Evolutionary conservation across 1,140 invertebrate species (phyloP), one percentile per base, ranked within the genome.

Genomic region (Laupala kohalensis): DNA sequence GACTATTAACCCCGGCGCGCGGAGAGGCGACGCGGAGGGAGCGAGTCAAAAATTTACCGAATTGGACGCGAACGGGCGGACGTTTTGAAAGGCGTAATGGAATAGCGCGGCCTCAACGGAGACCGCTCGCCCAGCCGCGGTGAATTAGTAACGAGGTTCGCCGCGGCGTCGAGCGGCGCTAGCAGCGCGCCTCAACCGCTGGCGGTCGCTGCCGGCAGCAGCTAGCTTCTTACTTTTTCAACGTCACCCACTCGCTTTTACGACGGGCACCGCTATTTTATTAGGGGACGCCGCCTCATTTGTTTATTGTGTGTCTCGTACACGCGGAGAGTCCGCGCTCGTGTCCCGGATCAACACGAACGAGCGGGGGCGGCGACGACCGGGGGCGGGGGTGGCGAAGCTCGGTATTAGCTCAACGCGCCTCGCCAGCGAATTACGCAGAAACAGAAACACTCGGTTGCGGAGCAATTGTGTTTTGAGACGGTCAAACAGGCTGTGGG

Each of bases 31-130:
- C 3, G 25, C 13, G 23, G 67, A 37, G 28, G 29, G 29, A 68
- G n/a, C 67, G 67, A 28, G 67, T 68, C 67, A 68, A 68, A 68
- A 68, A 68, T 68, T 68, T 68, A 68, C 67, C 15, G 67, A 68
- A 68, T 29, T 68, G 67, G 29, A 68, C 67, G 67, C 28, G 23
- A 68, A 68, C 27, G 67, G 29, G 29, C 67, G 26, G 67, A 68
- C 67, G 67, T 68, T 68, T 68, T 68, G 67, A 68, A 68, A 68
- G 28, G 3, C 28, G 26, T 68, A 68, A 68, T 68, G 67, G 67
- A 68, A 68, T 68, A 29, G 27, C 27, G 67, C 9, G 37, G 9
- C 37, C 37, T 53, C 9, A 19, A 9, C 37, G 37, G 37, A 53
- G 37, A 53, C 37, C 37, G 37, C 37, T 19, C 9, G 37, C 37